Base-by-base conservation (phyloP, 2,888 invertebrate species). In the Pharmacophagus antenor region DNA sequence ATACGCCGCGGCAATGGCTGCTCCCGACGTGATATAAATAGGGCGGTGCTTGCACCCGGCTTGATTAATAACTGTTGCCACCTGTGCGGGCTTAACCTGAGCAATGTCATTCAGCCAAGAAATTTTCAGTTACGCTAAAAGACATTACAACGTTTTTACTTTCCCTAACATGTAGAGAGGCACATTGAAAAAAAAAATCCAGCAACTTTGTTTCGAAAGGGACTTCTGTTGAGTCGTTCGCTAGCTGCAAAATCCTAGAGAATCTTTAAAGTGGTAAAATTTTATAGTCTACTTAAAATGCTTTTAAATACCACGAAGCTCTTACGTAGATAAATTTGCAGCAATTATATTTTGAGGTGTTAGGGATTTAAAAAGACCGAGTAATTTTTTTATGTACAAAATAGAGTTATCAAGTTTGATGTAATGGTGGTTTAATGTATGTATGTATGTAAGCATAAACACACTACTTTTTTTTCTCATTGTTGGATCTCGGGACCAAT, bases 51-150 rank as follows among this genome's bases (percentile, higher is more conserved):
- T 70, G 69, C 72, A 67, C 72, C 70, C 75, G 70, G 73, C 73
- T 73, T 80, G 77, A 85, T 87, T 85, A 85, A 85, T 87, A 85
- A 83, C 77, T 73, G 67, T 73, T 72, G 73, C 78, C 84, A 85
- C 84, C 85, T 83, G 83, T 70, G 72, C 67, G 63, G 69, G 67
- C 68, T 70, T 72, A 76, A 76, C 76, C 76, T 77, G 76, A 72
- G 76, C 75, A 71, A 69, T 63, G 65, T 63, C 64, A 57, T 51
- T 51, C 23, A 2, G 23, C 31, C 27, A 56, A 61, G 66, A 63
- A 65, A 71, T 71, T 31, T 31, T 15, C 12, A 31, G 31, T 31
- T 10, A 31, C 15, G 31, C 31, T 74, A 70, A 67, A 68, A 71
- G 65, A 73, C 74, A 76, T 80, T 77, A 79, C 17, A 12, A 20